Evolutionary conservation across 2,113 vertebrate genomes (phyloP).

Genomic region (Nestor notabilis): DNA sequence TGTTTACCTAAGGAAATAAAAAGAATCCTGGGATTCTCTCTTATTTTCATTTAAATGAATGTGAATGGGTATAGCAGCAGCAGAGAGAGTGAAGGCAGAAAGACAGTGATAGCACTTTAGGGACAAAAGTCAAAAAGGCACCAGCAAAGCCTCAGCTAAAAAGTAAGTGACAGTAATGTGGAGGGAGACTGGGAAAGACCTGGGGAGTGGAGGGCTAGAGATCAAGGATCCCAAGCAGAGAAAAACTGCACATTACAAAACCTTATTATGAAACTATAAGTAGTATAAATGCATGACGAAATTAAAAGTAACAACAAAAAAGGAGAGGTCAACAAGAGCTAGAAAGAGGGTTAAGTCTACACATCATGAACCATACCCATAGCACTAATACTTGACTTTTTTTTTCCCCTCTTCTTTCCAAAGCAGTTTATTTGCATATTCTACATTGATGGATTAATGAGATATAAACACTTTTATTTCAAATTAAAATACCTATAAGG

Average conservation of each 20-base stretch:
- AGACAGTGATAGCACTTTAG: neutral
- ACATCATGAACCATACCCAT: neutral
- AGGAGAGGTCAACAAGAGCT: neutral
- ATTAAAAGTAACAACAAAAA: neutral
- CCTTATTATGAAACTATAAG: neutral
- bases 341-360: neutral
- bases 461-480: neutral
- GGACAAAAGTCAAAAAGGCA: neutral
- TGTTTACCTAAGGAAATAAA: neutral
- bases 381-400: neutral
- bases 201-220: neutral
- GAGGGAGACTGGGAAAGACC: neutral
- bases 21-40: neutral
- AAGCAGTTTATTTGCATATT: neutral
- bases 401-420: neutral
- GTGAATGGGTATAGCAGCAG: neutral
- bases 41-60: neutral
- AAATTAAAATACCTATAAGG: neutral
- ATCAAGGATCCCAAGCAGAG: neutral
- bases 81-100: neutral
- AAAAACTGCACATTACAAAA: neutral
- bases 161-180: neutral
- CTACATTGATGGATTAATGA: neutral
- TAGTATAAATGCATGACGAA: neutral
- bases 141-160: neutral